Evolutionary conservation across 2,113 vertebrate species (phyloP).

Genomic region (Cromileptes altivelis): DNA sequence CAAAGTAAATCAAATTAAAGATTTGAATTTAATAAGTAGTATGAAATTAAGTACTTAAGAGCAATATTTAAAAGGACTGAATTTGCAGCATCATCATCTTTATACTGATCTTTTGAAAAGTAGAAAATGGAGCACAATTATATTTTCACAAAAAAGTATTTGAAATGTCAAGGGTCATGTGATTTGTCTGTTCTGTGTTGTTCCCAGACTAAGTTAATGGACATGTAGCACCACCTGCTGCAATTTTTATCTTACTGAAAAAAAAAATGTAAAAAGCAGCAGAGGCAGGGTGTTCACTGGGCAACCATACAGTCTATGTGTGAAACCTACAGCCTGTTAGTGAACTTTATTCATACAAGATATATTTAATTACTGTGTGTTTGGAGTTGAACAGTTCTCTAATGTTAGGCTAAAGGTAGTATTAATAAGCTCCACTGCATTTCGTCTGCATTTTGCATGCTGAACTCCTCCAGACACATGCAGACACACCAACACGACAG

Average conservation of each 20-base stretch:
- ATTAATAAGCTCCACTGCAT: too few relatives aligned
- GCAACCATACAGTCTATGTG: neutral
- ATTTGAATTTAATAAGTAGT: neutral
- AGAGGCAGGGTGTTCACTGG: neutral
- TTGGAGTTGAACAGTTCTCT: neutral
- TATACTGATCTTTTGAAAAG: neutral
- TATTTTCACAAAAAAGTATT: neutral
- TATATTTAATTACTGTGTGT: neutral
- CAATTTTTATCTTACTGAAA: neutral
- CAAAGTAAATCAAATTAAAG: neutral
- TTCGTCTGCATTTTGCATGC: too few relatives aligned
- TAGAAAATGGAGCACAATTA: neutral
- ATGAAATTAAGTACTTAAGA: neutral
- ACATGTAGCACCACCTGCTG: constrained; percentile 50
- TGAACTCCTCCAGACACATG: too few relatives aligned
- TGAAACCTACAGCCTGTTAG: neutral
- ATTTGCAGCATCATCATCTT: neutral
- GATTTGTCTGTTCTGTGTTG: neutral
- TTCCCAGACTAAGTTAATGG: neutral
- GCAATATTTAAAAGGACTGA: neutral
- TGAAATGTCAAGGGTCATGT: neutral
- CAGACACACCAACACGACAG: too few relatives aligned
- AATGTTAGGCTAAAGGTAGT: neutral
- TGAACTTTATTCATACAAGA: neutral
- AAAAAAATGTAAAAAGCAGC: neutral